Evolutionary conservation across 2,113 vertebrate species (phyloP), one percentile per base, ranked within the genome.

Genomic region (Australoheros scitulus): DNA sequence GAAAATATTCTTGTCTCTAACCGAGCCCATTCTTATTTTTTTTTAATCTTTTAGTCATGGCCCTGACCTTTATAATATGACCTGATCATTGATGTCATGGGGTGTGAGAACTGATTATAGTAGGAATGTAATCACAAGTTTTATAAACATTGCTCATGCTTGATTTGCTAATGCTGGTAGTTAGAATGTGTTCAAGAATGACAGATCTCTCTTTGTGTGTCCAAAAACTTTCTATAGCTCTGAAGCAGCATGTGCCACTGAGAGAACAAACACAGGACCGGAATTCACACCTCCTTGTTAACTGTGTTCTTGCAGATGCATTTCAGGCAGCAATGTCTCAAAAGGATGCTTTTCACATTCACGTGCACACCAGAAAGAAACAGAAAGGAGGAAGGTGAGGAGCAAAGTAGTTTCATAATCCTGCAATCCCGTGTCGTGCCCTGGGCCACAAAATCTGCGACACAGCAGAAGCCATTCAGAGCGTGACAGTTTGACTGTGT

Each of bases 381-480:
- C 3, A 11, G 20, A 7, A 24, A 79, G 38, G 24, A 83, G 22
- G 81, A 76, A 84, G 80, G 83, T 38, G 18, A 86, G 58, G 56
- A 88, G 84, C 80, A 76, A 89, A 86, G 90, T 80, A 74, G 91
- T 94, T 92, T 76, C 77, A 57, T 74, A 88, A 88, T 89, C 81
- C 84, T 82, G 79, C 83, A 87, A 88, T 92, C 77, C 85, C 75
- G 84, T 83, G 89, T 80, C 80, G 63, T 86, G 88, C 93, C 88
- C 68, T 26, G 58, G 90, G 92, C 81, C 87, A 93, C 91, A 90
- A 90, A 94, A 94, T 94, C 93, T 92, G 85, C 83, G 75, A 75
- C 83, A 20, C 85, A 75, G 81, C 61, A 22, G 85, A 85, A 81
- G 76, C 84, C 91, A 91, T 86, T 92, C 93, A 92, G 89, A 90